Conservation (phyloP, 2,888 invertebrate genomes). For the Tanaodytes sp. region DNA sequence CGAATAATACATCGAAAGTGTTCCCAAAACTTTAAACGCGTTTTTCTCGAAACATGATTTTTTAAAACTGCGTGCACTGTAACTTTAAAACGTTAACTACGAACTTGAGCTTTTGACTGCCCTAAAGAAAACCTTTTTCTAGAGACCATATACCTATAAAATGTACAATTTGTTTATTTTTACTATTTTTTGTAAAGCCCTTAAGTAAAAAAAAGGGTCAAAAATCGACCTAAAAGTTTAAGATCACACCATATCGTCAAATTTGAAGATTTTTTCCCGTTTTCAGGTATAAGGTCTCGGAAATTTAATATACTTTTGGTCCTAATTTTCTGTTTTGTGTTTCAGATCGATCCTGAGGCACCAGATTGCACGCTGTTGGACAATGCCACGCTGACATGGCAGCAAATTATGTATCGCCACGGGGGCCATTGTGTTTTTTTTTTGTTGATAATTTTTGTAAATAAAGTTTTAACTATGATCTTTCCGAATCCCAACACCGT, state of each 20-base stretch:
- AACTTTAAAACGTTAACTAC: conserved; percentile 13
- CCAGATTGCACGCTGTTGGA: conserved; percentile 20
- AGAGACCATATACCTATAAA: conserved; percentile 18
- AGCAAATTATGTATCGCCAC: conserved; percentile 18
- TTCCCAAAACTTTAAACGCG: conserved; percentile 20
- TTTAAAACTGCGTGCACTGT: conserved; percentile 10
- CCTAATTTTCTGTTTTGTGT: conserved; percentile 17
- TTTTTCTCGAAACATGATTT: conserved; percentile 19
- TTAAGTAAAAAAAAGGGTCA: conserved; percentile 15
- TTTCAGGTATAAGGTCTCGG: conserved; percentile 11
- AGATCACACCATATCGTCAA: conserved; percentile 24
- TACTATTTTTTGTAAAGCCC: conserved; percentile 21
- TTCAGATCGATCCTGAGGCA: conserved; percentile 20
- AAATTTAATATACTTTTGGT: conserved; percentile 22
- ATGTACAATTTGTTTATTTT: conserved; percentile 22
- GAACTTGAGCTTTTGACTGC: conserved; percentile 18
- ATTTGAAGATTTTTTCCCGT: conserved; percentile 18
- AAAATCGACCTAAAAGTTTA: conserved; percentile 25
- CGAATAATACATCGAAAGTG: conserved; percentile 19
- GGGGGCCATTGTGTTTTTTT: conserved; percentile 23
- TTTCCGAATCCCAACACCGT: conserved; percentile 17
- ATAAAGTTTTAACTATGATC: conserved; percentile 17
- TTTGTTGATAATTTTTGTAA: conserved; percentile 13
- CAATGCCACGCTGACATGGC: conserved; percentile 19
- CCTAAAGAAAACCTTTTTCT: conserved; percentile 13